Evolutionary conservation across 2,113 vertebrate species (phyloP), one percentile per base, ranked within the genome.

Genomic region (Pelobates fuscus): DNA sequence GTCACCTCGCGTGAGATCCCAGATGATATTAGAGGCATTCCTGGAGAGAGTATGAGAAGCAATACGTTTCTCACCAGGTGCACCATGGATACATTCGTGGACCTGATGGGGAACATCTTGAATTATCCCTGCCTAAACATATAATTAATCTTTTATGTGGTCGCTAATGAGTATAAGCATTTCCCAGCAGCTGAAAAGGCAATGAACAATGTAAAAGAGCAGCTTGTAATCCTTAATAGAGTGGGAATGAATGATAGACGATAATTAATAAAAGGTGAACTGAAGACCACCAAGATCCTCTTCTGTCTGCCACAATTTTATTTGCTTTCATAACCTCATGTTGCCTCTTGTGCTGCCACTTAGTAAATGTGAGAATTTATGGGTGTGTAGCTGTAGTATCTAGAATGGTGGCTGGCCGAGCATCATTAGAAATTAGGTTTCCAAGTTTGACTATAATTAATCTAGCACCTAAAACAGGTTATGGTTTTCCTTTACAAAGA

Each of bases 21-120:
- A 5, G 12, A 49, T 17, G 10, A 49, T 49, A 17, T 49, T 11
- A 49, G 44, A 49, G 44, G 5, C 17, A 49, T 49, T 49, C 32
- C 32, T 37, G 1, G 1, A 37, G 10, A 37, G 5, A 37, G 32
- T 6, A 37, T 37, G 32, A 49, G 44, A 17, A 49, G 44, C 44
- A 49, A 49, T 49, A 49, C 44, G 44, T 49, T 49, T 49, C 44
- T 18, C 44, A 49, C 44, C 44, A 49, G 44, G 44, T 18, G 17
- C 44, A 17, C 10, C 15, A 49, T 49, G 44, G 44, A 49, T 49
- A 17, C 15, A 17, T 18, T 14, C 44, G 2, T 49, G 44, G 44
- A 49, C 44, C 44, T 49, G 44, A 49, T 49, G 44, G 17, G 44
- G 44, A 49, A 49, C 44, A 49, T 49, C 44, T 49, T 49, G 44